Evolutionary conservation across 2,888 invertebrate species (phyloP).

Genomic region (Ophion ellenae): DNA sequence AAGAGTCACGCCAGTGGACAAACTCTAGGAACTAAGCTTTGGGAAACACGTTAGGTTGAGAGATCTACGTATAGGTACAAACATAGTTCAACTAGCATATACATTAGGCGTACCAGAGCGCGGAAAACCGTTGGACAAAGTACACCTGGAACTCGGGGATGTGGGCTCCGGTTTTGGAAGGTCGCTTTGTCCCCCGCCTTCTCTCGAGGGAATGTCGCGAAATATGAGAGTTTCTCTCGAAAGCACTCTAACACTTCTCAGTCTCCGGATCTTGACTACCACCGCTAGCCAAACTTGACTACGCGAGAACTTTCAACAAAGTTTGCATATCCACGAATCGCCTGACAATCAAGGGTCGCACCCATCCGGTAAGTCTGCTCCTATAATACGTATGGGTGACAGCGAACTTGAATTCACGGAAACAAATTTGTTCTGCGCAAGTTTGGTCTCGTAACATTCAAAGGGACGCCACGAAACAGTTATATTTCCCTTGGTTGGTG

Average conservation of each 20-base stretch:
- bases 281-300: constrained; percentile 31
- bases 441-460: constrained; percentile 5
- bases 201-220: constrained; percentile 67
- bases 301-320: constrained; percentile 67
- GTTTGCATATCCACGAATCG: constrained; percentile 70
- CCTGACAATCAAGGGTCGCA: constrained; percentile 72
- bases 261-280: constrained; percentile 39
- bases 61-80: constrained; percentile 16
- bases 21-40: constrained; percentile 50
- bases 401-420: constrained; percentile 44
- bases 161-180: constrained; percentile 47
- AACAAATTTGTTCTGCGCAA: constrained; percentile 40
- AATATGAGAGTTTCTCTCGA: constrained; percentile 72
- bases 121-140: constrained; percentile 56
- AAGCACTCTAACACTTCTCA: constrained; percentile 43
- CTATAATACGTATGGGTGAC: constrained; percentile 30
- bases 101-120: constrained; percentile 50
- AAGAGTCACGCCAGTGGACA: constrained; percentile 2
- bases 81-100: constrained; percentile 56
- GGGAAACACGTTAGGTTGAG: constrained; percentile 48
- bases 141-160: constrained; percentile 61
- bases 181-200: constrained; percentile 56
- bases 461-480: neutral
- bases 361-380: constrained; percentile 51
- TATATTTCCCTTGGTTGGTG: neutral